Evolutionary conservation across 2,797 vertebrate species (phyloP).

Genomic region (Octomys mimax): DNA sequence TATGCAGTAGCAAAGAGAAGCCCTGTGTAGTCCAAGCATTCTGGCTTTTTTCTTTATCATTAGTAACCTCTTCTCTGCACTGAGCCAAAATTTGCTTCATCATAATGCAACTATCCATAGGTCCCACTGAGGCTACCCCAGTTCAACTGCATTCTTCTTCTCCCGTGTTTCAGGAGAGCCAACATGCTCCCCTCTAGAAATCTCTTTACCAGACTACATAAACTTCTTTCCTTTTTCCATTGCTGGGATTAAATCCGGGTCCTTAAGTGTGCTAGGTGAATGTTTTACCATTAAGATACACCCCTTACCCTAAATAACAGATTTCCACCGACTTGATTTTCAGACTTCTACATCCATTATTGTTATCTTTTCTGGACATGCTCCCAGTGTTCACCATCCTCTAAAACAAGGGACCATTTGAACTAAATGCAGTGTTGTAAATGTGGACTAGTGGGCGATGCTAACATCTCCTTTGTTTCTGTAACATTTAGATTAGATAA

Average conservation of each 20-base stretch:
- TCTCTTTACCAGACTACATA: constrained; percentile 15
- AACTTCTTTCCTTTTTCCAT: not conserved
- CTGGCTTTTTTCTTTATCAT: not conserved
- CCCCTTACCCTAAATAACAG: not conserved
- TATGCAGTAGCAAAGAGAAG: not conserved
- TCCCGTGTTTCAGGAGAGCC: not conserved
- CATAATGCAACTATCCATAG: not conserved
- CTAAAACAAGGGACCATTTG: not conserved
- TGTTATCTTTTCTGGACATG: not conserved
- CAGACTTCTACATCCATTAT: not conserved
- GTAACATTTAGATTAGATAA: not conserved
- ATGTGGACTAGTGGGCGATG: not conserved
- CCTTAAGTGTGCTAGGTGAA: not conserved
- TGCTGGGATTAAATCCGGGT: not conserved
- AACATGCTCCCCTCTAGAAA: not conserved
- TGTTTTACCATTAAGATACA: not conserved
- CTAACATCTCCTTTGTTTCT: not conserved
- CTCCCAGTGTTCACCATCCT: not conserved
- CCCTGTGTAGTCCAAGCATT: not conserved
- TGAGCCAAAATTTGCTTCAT: not conserved
- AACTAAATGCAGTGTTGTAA: not conserved
- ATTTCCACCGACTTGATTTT: constrained; percentile 33
- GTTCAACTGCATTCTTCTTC: not conserved
- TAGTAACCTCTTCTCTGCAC: not conserved
- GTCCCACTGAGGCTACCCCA: not conserved